Base-by-base conservation (phyloP, 1,140 invertebrate species). In the Pseudoatta argentina region DNA sequence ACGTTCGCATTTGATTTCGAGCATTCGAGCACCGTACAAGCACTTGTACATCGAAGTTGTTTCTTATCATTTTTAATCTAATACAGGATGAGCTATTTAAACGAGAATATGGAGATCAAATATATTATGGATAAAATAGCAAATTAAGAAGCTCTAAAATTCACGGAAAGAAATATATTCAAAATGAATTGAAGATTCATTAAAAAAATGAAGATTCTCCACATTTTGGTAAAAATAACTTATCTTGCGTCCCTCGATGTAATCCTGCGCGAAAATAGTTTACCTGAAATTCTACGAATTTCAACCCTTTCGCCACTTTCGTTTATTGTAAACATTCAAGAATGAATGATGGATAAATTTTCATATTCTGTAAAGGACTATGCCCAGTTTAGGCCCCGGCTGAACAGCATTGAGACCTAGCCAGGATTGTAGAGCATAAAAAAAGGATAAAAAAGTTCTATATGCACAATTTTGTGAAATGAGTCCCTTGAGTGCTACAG, bases 281-380 rank as follows among this genome's bases (percentile, higher is more conserved):
- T 83, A 51, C 27, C 48, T 61, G 27, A 83, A 83, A 61, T 73
- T 75, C 69, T 61, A 73, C 79, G 55, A 83, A 73, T 83, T 75
- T 83, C 79, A 83, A 83, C 79, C 79, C 79, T 83, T 83, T 83
- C 79, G 79, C 79, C 79, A 34, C 4, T 83, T 51, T 63, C 14
- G 7, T 73, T 83, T 55, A n/a, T 73, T 27, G 30, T 14, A 48
- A 21, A 34, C 18, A 39, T 53, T 66, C 18, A 21, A 30, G 18
- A 51, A 53, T 24, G 2, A 71, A 71, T 21, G 30, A 51, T 44
- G 14, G 53, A 18, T 53, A 51, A 78, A 78, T 79, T 53, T 53
- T 1, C 0, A 55, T 27, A 21, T n/a, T 39, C 30, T 34, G 18
- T 5, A 66, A 55, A 57, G 30, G 30, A 34, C 30, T 34, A 34